Base-by-base conservation (phyloP, 2,888 invertebrate species). In the Acheta domesticus region DNA sequence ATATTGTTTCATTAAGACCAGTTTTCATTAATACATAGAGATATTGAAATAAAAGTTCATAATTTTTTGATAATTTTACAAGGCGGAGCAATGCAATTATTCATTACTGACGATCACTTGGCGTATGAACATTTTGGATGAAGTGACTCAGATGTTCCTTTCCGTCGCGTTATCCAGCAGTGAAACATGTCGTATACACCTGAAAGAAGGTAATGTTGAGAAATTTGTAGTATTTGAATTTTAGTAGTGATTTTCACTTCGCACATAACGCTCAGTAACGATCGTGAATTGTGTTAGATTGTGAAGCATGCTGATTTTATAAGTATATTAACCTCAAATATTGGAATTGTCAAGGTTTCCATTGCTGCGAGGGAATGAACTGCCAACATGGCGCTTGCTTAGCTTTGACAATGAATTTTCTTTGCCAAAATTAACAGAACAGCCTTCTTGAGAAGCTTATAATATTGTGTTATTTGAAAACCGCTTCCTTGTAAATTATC, bases 131-230 rank as follows among this genome's bases (percentile, higher is more conserved):
- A 82, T 80, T 50, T 79, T 23, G 49, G 12, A 49, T 76, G 62
- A 76, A 49, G 75, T 49, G 36, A 73, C 76, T 49, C 36, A 76
- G 78, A 79, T 77, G 78, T 76, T 79, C 89, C 91, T 93, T 93
- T 92, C 91, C 91, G 91, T 91, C 91, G 90, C 90, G 90, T 91
- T 89, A 91, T 83, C 91, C 90, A 91, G 90, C 91, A 92, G 91
- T 91, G 90, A 91, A 93, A 92, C 92, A 94, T 94, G 94, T 94
- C 94, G 89, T 92, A 91, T 91, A 90, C 91, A 88, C 89, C 91
- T 88, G 93, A 94, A 89, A 91, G 92, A 91, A 92, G 93, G 94
- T 93, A 92, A 93, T 92, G 87, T 84, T 84, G 83, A 84, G 82
- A 83, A 82, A 82, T 83, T 77, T 49, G 16, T 50, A 19, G 21